These are phyloP conservation scores for Phragmatobia fuliginosa DNA, from an alignment of 2,888 invertebrate genomes.

Conservation along the genomic window DNA sequence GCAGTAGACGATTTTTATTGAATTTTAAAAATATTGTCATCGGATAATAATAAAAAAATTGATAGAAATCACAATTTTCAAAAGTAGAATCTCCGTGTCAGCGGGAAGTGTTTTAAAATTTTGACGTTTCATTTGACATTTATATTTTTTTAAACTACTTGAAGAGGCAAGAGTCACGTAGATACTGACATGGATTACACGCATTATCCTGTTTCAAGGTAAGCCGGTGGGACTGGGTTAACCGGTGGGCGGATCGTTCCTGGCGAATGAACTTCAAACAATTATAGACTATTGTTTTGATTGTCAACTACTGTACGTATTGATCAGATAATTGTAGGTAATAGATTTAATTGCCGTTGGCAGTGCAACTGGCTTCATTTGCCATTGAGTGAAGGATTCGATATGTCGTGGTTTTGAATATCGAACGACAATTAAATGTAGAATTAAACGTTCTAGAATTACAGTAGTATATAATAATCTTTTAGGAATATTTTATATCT, in stretches of 20 bases:
- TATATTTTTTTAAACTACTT: slow-evolving; percentile 43
- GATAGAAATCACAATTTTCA: not conserved
- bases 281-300: slow-evolving; percentile 66
- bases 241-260: slow-evolving; percentile 69
- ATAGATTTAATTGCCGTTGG: slow-evolving; percentile 42
- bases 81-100: slow-evolving; percentile 17
- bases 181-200: slow-evolving; percentile 59
- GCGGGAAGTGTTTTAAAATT: slow-evolving; percentile 22
- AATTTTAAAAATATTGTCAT: not conserved
- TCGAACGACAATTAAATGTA: not conserved
- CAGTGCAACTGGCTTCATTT: slow-evolving; percentile 32
- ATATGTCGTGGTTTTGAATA: slow-evolving; percentile 1
- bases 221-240: slow-evolving; percentile 61
- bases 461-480: not conserved
- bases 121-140: slow-evolving; percentile 21
- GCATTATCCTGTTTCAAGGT: slow-evolving; percentile 70
- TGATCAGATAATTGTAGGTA: slow-evolving; percentile 24
- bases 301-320: slow-evolving; percentile 52
- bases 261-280: slow-evolving; percentile 66
- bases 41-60: slow-evolving; percentile 2
- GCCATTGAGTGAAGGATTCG: slow-evolving; percentile 8
- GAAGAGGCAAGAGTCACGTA: slow-evolving; percentile 50
- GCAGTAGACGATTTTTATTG: not conserved
- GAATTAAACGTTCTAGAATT: not conserved
- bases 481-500: too few species aligned